Evolutionary conservation across 2,888 invertebrate genomes (phyloP), one percentile per base, ranked within the genome.

Genomic region (Idaea dimidiata): DNA sequence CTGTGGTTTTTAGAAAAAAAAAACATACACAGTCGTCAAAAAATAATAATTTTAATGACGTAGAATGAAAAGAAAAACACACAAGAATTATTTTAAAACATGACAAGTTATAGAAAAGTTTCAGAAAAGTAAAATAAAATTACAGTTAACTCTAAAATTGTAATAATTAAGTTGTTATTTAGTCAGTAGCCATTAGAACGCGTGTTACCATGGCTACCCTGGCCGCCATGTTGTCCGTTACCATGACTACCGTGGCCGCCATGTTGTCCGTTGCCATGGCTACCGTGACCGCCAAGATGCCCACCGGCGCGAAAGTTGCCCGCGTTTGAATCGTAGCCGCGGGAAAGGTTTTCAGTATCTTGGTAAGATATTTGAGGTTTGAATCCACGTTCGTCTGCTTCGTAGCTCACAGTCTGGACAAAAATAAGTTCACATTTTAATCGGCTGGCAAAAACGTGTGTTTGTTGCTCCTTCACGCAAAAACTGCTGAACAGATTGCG

Each of bases 281-380:
- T 74, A 70, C 79, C 78, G 72, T 76, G 65, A 33, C 61, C 64
- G 54, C 70, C 66, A 60, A 65, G 64, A 57, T 67, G 59, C 6
- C 66, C 65, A 57, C 70, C 69, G 59, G 71, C 72, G 56, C 80
- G 83, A 6, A 76, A 68, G 58, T 81, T 83, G 64, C 79, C 82
- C 0, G 87, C 81, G 61, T 89, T 89, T 16, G 73, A 70, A 57
- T 88, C 87, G 62, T 91, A 91, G 0, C 90, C 90, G 24, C 84
- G 83, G 5, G 73, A 67, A 0, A 81, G 69, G 6, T 81, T 80
- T 65, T 87, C 89, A 0, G 93, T 81, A 58, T 94, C 94, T 76
- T 95, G 94, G 78, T 95, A 95, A 3, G 94, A 93, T 66, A 95
- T 94, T 68, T 93, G 93, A 16, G 95, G 95, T 66, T 94, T 94